Evolutionary conservation across 2,113 vertebrate genomes (phyloP), one percentile per base, ranked within the genome.

Genomic region (Ancistrus triradiatus): DNA sequence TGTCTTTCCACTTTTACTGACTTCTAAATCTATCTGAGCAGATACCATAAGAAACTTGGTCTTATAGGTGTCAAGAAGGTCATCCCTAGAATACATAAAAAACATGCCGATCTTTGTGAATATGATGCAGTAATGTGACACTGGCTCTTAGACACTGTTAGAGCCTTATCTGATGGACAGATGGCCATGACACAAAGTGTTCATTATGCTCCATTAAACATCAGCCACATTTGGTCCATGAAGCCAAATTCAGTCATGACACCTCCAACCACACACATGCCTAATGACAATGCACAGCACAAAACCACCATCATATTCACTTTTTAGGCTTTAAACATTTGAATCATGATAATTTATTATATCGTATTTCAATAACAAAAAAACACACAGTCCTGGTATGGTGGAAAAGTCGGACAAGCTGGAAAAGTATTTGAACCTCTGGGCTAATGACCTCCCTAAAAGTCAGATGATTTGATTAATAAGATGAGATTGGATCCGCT

Each of bases 151-250:
- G 59, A 55, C 40, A 21, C 43, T 43, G 51, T 42, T 58, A 42
- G 18, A 53, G 59, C 42, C 52, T 68, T 73, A 73, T 73, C 65
- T 68, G 59, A 52, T 63, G 52, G 70, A 73, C 70, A 40, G 59
- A 59, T 63, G 70, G 56, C 52, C 59, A 63, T 57, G 64, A 73
- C 52, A 73, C 52, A 68, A 73, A 73, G 70, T 63, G 70, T 59
- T 63, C 70, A 73, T 73, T 65, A 58, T 53, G 59, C 64, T 63
- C 70, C 65, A 73, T 73, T 73, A 73, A 60, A 40, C 70, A 59
- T 43, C 53, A 63, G 46, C 46, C 58, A 59, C 70, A 68, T 53
- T 59, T 58, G 52, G 51, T 73, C 64, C 47, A 59, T 68, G 48
- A 63, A 73, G 59, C 60, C 64, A 58, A 58, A 63, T 64, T 59